Evolutionary conservation across 2,113 vertebrate genomes (phyloP).

Genomic region (Laterallus jamaicensis): DNA sequence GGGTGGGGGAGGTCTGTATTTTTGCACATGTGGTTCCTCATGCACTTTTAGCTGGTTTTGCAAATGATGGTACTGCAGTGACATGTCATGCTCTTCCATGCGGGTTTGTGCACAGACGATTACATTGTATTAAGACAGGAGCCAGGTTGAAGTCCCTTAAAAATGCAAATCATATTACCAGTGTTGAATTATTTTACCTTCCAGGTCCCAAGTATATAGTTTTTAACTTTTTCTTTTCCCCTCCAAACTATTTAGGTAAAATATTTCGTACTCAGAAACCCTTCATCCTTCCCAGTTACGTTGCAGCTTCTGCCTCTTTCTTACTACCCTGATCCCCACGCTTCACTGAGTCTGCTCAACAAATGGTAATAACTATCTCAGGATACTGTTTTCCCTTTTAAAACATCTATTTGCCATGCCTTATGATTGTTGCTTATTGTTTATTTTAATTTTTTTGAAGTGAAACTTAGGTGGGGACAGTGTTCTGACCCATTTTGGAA

Average conservation of each 20-base stretch:
- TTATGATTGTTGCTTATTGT: neutral
- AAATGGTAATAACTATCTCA: slow-evolving; percentile 84
- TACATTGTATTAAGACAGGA: neutral
- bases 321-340: slow-evolving; percentile 86
- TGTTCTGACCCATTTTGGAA: neutral
- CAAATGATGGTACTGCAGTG: neutral
- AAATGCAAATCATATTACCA: neutral
- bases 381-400: slow-evolving; percentile 12
- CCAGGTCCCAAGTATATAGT: neutral
- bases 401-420: neutral
- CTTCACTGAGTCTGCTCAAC: slow-evolving; percentile 84
- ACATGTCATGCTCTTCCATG: neutral
- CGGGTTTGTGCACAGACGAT: neutral
- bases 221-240: slow-evolving; percentile 47
- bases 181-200: neutral
- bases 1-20: rapidly evolving
- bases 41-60: neutral
- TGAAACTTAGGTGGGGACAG: neutral
- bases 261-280: slow-evolving; percentile 89
- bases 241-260: slow-evolving; percentile 79
- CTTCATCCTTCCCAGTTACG: slow-evolving; percentile 86
- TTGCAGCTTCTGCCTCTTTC: slow-evolving; percentile 90
- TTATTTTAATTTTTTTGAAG: neutral
- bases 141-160: neutral
- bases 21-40: neutral